A percentile compares a stretch with the other conserved stretches of the same genome.
phyloP scores from a whole-genome alignment of 2,113 vertebrate species.

The Rhegmatorhina hoffmannsi region DNA sequence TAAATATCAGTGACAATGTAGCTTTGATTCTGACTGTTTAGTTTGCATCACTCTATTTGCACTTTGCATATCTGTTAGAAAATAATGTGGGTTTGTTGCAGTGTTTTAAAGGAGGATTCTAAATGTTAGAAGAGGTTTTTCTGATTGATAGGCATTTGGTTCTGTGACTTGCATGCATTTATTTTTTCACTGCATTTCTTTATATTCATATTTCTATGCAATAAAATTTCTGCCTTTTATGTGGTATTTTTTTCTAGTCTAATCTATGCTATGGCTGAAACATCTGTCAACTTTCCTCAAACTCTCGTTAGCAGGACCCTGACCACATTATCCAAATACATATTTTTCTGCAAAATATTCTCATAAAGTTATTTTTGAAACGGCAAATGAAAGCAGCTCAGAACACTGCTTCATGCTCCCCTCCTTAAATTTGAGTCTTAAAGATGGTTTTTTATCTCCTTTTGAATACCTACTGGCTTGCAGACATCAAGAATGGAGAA shows the following conservation, averaged over 20 bases:
- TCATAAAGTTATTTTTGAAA: background rate
- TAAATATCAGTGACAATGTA: background rate
- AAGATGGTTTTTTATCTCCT: background rate
- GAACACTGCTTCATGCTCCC: background rate
- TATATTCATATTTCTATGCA: background rate
- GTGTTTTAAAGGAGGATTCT: background rate
- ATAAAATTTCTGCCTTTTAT: background rate
- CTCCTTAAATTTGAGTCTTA: background rate
- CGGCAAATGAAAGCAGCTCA: background rate
- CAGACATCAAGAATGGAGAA: background rate
- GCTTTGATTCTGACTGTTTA: background rate
- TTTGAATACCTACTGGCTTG: background rate
- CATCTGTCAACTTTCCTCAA: background rate
- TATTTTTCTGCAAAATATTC: background rate
- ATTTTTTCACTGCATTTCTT: background rate
- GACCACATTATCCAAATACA: background rate
- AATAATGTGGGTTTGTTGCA: background rate
- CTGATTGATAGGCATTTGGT: background rate
- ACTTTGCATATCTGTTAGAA: background rate
- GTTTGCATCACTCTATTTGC: background rate
- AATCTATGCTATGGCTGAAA: background rate
- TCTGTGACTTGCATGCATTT: background rate
- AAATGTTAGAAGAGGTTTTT: background rate
- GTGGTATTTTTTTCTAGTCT: conserved; percentile 15
- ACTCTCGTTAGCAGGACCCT: background rate